Evolutionary conservation across 2,797 vertebrate genomes (phyloP).

Genomic region (Galago senegalensis): DNA sequence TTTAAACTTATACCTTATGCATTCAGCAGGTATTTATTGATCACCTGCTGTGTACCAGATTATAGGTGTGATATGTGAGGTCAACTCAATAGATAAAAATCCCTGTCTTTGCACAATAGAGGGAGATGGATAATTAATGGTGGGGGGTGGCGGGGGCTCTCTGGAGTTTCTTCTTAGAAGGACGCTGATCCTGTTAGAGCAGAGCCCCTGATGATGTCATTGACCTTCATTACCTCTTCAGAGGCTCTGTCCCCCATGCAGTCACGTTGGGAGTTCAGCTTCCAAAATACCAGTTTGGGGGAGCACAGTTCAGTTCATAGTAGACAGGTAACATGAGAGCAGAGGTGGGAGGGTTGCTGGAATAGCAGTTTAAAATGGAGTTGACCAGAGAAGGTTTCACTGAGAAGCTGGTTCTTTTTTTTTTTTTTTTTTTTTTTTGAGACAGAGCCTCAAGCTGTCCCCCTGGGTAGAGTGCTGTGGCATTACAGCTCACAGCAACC

Average conservation of each 20-base stretch:
- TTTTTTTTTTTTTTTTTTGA: too few species aligned
- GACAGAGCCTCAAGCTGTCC: too few species aligned
- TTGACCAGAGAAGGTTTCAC: not conserved
- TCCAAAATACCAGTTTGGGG: not conserved
- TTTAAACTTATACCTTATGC: slow-evolving; percentile 12
- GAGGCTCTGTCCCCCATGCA: not conserved
- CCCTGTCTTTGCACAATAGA: not conserved
- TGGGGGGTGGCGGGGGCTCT: not conserved
- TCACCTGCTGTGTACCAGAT: not conserved
- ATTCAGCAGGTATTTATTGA: slow-evolving; percentile 31
- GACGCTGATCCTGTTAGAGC: not conserved
- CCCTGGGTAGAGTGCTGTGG: too few species aligned
- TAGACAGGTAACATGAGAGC: not conserved
- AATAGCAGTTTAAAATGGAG: not conserved
- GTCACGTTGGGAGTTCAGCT: not conserved
- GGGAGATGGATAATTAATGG: not conserved
- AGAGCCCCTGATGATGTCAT: not conserved
- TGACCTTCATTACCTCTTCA: slow-evolving; percentile 13
- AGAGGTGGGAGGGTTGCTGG: not conserved
- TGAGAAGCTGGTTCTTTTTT: not conserved
- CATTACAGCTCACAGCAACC: too few species aligned
- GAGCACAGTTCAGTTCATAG: not conserved
- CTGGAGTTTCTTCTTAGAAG: not conserved
- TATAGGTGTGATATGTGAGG: not conserved
- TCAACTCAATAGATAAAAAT: not conserved